Conservation (phyloP, 2,888 invertebrate species). For the Sympetrum striolatum region DNA sequence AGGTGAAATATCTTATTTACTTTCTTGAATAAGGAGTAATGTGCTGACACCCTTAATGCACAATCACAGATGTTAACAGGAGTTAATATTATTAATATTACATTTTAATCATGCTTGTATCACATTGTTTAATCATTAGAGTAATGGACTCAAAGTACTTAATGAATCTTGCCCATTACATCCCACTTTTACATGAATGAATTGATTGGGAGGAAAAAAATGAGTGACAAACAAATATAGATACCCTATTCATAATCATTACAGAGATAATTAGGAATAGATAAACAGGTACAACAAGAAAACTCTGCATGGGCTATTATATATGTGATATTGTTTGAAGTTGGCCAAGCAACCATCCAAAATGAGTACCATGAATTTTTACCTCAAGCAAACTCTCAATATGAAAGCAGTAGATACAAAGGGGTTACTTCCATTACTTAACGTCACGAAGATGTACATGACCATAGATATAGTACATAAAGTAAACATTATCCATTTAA, state of each 20-base stretch:
- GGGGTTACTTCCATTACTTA: background rate
- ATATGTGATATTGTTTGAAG: constrained; percentile 25
- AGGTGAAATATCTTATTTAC: constrained; percentile 25
- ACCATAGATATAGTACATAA: constrained; percentile 26
- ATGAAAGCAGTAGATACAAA: constrained; percentile 34
- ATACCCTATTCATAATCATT: constrained; percentile 37
- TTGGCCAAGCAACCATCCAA: constrained; percentile 39
- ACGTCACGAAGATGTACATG: constrained; percentile 24
- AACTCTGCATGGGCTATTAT: constrained; percentile 33
- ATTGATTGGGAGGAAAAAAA: background rate
- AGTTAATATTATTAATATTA: constrained; percentile 27
- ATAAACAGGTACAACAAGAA: constrained; percentile 43
- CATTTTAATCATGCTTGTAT: constrained; percentile 29
- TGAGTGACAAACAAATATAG: constrained; percentile 31
- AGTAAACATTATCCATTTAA: constrained; percentile 16
- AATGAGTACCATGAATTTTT: constrained; percentile 33
- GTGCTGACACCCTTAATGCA: constrained; percentile 42
- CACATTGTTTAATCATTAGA: constrained; percentile 34
- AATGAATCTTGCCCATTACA: constrained; percentile 29
- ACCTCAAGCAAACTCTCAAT: constrained; percentile 44
- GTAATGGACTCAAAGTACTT: constrained; percentile 10
- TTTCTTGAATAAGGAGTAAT: constrained; percentile 33
- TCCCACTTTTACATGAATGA: constrained; percentile 28
- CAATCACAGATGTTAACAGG: constrained; percentile 42
- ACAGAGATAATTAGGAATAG: constrained; percentile 39